Percentiles rank a stretch among this genome's conserved stretches.
Evolutionary conservation across 2,888 invertebrate genomes (phyloP).

Genomic region (Masnerella sp.): DNA sequence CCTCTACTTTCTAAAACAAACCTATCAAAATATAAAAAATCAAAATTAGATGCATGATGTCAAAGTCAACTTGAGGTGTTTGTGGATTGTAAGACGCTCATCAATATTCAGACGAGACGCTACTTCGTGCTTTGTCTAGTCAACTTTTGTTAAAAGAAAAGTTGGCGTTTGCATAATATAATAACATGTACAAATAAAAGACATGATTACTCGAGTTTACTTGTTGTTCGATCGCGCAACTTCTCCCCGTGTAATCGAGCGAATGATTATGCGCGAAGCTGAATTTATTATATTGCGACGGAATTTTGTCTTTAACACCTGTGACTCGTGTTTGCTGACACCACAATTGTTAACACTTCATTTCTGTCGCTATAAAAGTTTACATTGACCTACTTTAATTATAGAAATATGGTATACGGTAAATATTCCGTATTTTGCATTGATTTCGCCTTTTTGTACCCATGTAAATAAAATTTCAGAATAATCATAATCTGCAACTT

Average conservation of each 20-base stretch:
- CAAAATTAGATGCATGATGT: constrained; percentile 10
- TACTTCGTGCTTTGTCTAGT: constrained; percentile 4
- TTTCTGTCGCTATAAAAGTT: constrained; percentile 10
- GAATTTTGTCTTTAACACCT: constrained; percentile 20
- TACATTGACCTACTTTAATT: constrained; percentile 37
- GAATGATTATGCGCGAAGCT: too few species aligned
- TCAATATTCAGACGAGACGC: constrained; percentile 3
- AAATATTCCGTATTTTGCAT: too few species aligned
- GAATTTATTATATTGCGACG: constrained; percentile 6
- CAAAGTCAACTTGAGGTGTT: constrained; percentile 28
- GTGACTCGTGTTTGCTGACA: constrained; percentile 5
- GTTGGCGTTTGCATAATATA: constrained; percentile 14
- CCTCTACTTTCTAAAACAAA: constrained; percentile 58
- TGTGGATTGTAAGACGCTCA: constrained; percentile 19
- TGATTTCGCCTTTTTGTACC: constrained; percentile 5
- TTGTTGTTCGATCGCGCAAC: too few species aligned
- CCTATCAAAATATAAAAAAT: neutral
- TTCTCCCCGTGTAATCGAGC: too few species aligned
- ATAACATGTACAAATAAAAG: constrained; percentile 16
- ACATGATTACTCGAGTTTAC: constrained; percentile 16
- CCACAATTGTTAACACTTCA: constrained; percentile 9
- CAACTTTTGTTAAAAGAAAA: constrained; percentile 10
- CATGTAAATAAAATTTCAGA: neutral
- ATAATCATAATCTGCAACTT: too few species aligned
- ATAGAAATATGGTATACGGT: too few species aligned